phyloP scores from a whole-genome alignment of 2,888 invertebrate genomes.

The Acronicta aceris region DNA sequence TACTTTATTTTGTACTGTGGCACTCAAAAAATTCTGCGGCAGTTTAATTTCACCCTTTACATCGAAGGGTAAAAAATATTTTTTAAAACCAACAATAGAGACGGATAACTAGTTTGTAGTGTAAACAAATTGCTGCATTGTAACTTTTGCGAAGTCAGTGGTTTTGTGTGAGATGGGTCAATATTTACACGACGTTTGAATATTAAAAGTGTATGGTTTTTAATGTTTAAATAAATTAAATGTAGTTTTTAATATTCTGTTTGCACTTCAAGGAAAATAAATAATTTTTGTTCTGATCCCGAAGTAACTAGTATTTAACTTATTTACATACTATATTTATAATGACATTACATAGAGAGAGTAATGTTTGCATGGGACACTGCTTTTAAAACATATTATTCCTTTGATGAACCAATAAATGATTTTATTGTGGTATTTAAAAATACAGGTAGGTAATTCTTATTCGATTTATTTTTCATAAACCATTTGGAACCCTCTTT shows the following conservation, averaged over 20 bases:
- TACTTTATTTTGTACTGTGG: conserved; percentile 57
- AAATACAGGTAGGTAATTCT: too few relatives aligned
- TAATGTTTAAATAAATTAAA: conserved; percentile 14
- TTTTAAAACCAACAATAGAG: conserved; percentile 82
- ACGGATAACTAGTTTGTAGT: conserved; percentile 83
- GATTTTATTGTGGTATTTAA: too few relatives aligned
- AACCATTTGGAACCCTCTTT: too few relatives aligned
- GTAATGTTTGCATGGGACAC: too few relatives aligned
- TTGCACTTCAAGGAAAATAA: neutral
- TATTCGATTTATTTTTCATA: too few relatives aligned
- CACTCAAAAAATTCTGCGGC: conserved; percentile 19
- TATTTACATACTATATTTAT: too few relatives aligned
- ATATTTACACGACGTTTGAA: conserved; percentile 52
- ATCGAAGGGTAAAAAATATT: conserved; percentile 74
- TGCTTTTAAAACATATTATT: too few relatives aligned
- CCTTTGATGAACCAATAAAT: too few relatives aligned
- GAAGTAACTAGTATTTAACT: too few relatives aligned
- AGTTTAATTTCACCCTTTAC: conserved; percentile 66
- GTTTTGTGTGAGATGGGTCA: conserved; percentile 56
- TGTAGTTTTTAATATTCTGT: neutral
- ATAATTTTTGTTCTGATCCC: too few relatives aligned
- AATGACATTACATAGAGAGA: too few relatives aligned
- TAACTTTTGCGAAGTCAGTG: conserved; percentile 64
- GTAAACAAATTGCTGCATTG: conserved; percentile 86
- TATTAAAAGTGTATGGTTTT: conserved; percentile 30